Conservation (phyloP, 2,113 vertebrate genomes). For the Notarius quadriscutis region DNA sequence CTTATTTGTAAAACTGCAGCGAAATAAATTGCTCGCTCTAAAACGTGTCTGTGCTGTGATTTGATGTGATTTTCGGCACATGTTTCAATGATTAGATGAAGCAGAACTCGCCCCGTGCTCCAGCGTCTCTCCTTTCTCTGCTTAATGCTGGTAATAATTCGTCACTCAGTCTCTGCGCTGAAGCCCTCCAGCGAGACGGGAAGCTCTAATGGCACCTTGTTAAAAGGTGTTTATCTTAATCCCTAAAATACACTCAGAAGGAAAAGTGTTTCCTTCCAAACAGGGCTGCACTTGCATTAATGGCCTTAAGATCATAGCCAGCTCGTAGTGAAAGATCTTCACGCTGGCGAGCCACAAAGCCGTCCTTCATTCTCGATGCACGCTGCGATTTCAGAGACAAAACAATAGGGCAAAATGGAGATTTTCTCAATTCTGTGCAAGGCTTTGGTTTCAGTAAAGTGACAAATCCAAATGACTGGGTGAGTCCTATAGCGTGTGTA, state of each 20-base stretch:
- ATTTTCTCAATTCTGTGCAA: background rate
- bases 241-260: slow-evolving; percentile 74
- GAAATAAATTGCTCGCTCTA: background rate
- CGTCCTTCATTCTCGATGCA: background rate
- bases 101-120: background rate
- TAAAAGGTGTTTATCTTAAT: slow-evolving; percentile 77
- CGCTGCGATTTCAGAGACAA: background rate
- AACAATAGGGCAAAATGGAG: too few species aligned
- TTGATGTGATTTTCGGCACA: background rate
- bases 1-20: background rate
- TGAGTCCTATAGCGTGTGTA: background rate
- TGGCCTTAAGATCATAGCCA: slow-evolving; percentile 34
- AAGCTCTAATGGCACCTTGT: slow-evolving; percentile 75
- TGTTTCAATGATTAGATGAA: background rate
- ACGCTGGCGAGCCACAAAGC: background rate
- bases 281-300: slow-evolving; percentile 50
- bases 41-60: background rate
- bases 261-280: slow-evolving; percentile 77
- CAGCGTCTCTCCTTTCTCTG: background rate
- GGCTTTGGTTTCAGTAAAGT: background rate
- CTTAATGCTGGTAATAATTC: slow-evolving; percentile 24
- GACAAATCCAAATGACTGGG: background rate
- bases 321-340: background rate
- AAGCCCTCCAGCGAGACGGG: slow-evolving; percentile 58
- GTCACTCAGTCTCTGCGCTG: slow-evolving; percentile 26